Conservation (phyloP, 37 sponge, comb jelly and placozoan species). For the Chondrilla cf. caribensis region DNA sequence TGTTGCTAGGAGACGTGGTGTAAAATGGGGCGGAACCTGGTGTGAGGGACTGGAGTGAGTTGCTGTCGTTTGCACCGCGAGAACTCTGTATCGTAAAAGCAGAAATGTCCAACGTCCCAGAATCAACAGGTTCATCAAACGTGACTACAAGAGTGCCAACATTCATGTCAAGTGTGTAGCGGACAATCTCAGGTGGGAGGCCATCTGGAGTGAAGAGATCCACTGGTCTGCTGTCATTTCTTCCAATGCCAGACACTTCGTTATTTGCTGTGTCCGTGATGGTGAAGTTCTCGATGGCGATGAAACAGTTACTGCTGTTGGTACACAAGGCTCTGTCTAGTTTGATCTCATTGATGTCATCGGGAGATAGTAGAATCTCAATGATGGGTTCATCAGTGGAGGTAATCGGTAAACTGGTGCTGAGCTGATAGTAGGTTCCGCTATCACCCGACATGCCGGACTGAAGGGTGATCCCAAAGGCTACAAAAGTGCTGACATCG, state of each 20-base stretch:
- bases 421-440: conserved; percentile 32
- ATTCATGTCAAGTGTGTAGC: conserved; percentile 71
- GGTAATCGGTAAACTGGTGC: conserved; percentile 28
- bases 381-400: conserved; percentile 37
- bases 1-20: conserved; percentile 43
- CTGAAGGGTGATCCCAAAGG: conserved; percentile 36
- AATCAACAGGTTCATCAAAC: conserved; percentile 78
- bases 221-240: conserved; percentile 13
- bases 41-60: conserved; percentile 38
- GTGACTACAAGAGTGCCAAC: conserved; percentile 42
- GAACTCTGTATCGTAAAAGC: conserved; percentile 28
- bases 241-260: conserved; percentile 26
- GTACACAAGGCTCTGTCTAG: conserved; percentile 61
- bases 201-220: conserved; percentile 58
- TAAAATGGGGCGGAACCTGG: conserved; percentile 49
- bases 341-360: conserved; percentile 78
- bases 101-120: conserved; percentile 42
- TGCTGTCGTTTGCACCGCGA: conserved; percentile 43
- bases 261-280: conserved; percentile 80
- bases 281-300: conserved; percentile 40
- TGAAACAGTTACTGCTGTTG: conserved; percentile 37
- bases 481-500: conserved; percentile 36
- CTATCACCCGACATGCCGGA: conserved; percentile 10
- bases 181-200: conserved; percentile 41
- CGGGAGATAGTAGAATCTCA: conserved; percentile 31